Base-by-base conservation (phyloP, 1,140 invertebrate genomes). In the Drosophila rhopaloa region DNA sequence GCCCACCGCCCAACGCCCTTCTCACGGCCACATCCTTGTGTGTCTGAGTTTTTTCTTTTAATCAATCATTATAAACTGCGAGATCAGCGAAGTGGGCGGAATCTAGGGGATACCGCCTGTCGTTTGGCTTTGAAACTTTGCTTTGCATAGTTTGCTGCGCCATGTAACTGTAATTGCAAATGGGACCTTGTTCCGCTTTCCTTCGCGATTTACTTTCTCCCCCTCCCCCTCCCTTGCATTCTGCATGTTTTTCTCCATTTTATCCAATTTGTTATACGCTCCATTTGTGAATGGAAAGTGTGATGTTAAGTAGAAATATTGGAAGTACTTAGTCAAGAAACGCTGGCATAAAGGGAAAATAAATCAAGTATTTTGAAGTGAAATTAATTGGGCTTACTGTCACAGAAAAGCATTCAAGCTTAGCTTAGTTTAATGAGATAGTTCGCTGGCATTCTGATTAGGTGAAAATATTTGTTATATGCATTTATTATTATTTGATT, bases 41-140 rank as follows among this genome's bases (percentile, higher is more conserved):
- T 35, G 48, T 32, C 16, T 24, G 35, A 6, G 57, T 41, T 38
- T 58, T 67, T 79, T 61, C 76, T 88, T 88, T 88, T 88, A 88
- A 88, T 88, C 84, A 88, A 88, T 88, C 83, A 88, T 83, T 86
- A 79, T 66, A 83, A 86, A 88, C 79, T 76, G 70, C 70, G 61
- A 73, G 63, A 71, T 76, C 48, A 35, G 48, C 63, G 48, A 29
- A 16, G 50, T 13, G 53, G 48, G 13, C 13, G 41, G 48, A 37
- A 10, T 13, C 38, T 13, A 46, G 29, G 10, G 24, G 44, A 14
- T 13, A 10, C 53, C 55, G 53, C 56, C 58, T 85, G 77, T 81
- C 74, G 77, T 61, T 82, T 83, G 84, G 74, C 77, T 89, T 89
- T 89, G 81, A 90, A 89, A 89, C 71, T 77, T 84, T 89, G 63